A percentile compares a stretch with the other conserved stretches of the same genome.
Conservation (phyloP, 1,140 invertebrate species). For the Glossosoma conforme region DNA sequence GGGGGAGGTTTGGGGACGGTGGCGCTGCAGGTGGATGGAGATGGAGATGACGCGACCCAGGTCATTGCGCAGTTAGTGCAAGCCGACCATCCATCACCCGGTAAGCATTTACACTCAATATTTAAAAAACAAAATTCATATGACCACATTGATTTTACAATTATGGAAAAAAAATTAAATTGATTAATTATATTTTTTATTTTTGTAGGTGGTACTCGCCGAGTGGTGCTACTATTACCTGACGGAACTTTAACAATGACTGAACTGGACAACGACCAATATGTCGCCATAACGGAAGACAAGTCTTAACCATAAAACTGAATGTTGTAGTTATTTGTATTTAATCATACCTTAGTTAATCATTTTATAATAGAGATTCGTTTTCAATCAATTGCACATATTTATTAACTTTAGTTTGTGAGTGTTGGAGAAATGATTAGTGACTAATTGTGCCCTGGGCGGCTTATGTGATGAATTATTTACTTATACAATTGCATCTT, state of each 20-base stretch:
- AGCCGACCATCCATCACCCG: slow-evolving; percentile 72
- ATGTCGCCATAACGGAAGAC: slow-evolving; percentile 49
- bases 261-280: slow-evolving; percentile 78
- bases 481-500: too few relatives aligned
- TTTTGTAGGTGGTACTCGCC: slow-evolving; percentile 65
- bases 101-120: slow-evolving; percentile 47
- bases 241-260: slow-evolving; percentile 81
- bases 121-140: too few relatives aligned
- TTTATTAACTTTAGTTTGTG: not conserved
- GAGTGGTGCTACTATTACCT: slow-evolving; percentile 72
- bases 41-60: slow-evolving; percentile 57
- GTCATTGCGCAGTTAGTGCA: slow-evolving; percentile 78
- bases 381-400: too few relatives aligned
- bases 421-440: not conserved
- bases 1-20: slow-evolving; percentile 45
- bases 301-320: slow-evolving; percentile 42
- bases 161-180: too few relatives aligned
- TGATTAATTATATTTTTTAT: too few relatives aligned
- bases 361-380: too few relatives aligned
- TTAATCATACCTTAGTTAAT: too few relatives aligned
- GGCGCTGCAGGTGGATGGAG: slow-evolving; percentile 51
- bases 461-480: too few relatives aligned
- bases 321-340: too few relatives aligned
- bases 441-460: not conserved
- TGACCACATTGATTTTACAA: too few relatives aligned